A percentile compares a stretch with the other conserved stretches of the same genome.
Evolutionary conservation across 2,797 vertebrate species (phyloP).

Genomic region (Carcharodon carcharias): DNA sequence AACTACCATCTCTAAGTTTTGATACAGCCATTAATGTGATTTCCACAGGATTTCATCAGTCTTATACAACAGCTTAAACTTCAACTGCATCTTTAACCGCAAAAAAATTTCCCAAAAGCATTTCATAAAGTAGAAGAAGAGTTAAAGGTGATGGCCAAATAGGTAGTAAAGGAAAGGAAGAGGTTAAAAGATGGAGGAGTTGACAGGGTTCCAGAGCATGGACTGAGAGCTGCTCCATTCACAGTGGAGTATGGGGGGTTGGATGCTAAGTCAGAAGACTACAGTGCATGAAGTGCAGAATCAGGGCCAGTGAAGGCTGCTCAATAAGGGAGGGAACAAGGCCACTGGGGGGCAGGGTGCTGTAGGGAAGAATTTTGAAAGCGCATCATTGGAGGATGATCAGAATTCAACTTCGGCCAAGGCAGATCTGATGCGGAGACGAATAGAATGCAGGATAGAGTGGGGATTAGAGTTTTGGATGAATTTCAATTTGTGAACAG

Average conservation of each 20-base stretch:
- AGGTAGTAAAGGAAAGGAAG: not conserved
- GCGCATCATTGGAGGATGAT: not conserved
- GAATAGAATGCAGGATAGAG: not conserved
- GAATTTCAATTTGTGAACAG: not conserved
- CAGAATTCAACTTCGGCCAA: not conserved
- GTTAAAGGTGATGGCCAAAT: not conserved
- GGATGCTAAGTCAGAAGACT: not conserved
- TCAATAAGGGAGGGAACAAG: not conserved
- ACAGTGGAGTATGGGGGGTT: not conserved
- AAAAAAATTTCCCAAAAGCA: not conserved
- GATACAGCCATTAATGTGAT: not conserved
- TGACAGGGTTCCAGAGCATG: not conserved
- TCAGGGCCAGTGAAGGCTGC: not conserved
- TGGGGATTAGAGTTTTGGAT: not conserved
- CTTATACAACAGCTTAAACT: not conserved
- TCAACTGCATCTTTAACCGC: not conserved
- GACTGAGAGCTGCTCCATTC: not conserved
- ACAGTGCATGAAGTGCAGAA: not conserved
- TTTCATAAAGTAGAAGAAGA: not conserved
- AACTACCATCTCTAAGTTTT: not conserved
- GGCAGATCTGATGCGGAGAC: not conserved
- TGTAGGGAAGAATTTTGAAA: not conserved
- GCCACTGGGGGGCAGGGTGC: not conserved
- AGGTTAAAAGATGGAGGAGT: not conserved
- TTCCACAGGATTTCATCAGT: not conserved